Evolutionary conservation across 2,888 invertebrate genomes (phyloP), one percentile per base, ranked within the genome.

Genomic region (Campaea margaritaria): DNA sequence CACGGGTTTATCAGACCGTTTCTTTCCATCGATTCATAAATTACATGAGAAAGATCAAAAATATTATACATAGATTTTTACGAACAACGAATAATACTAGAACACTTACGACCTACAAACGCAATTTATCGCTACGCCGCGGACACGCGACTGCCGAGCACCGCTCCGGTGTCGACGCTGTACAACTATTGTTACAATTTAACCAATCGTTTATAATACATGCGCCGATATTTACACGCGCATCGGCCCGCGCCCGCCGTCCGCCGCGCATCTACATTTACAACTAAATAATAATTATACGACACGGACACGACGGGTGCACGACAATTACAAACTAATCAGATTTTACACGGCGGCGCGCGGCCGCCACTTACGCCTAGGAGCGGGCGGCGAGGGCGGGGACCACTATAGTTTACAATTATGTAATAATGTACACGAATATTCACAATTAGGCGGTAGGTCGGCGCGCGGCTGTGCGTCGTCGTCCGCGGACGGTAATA

Each of bases 21-120:
- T 73, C 83, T 81, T 83, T 84, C 87, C 86, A 84, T 88, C 87
- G 85, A 90, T 89, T 89, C 83, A 91, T 90, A 89, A 91, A 91
- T 90, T 91, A 91, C 90, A 89, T 86, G 86, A 89, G 87, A 89
- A 88, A 90, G 91, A 91, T 89, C 90, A 91, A 91, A 91, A 89
- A 90, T 91, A 3, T 91, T 90, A 90, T 91, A 91, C 91, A 91
- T 91, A 91, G 89, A 91, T 90, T 90, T 89, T 89, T 91, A 91
- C 91, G 90, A 91, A 91, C 91, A 91, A 91, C 87, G 88, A 90
- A 87, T 92, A 92, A 92, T 92, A 92, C 91, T 92, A 91, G 90
- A 91, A 91, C 91, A 88, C 91, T 91, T 91, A 91, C 67, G 75
- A 16, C 79, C 89, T 90, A 91, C 69, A 78, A 84, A 86, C 87